A percentile compares a stretch with the other conserved stretches of the same genome.
phyloP scores from a whole-genome alignment of 1,140 invertebrate species.

The Leguminivora glycinivorella region DNA sequence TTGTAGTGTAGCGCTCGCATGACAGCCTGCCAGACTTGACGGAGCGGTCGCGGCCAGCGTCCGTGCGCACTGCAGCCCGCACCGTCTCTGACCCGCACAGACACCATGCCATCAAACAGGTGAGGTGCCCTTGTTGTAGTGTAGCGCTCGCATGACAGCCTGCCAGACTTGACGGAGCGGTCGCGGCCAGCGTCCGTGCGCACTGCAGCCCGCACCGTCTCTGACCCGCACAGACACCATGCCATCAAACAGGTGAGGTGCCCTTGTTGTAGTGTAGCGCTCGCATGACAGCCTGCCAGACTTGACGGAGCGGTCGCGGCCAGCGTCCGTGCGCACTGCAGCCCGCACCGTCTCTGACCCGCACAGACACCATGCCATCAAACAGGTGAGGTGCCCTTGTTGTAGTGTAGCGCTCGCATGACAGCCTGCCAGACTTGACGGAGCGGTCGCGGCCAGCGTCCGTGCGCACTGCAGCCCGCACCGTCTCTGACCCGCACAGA shows the following conservation, averaged over 20 bases:
- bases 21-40: constrained; percentile 73
- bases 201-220: constrained; percentile 57
- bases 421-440: constrained; percentile 72
- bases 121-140: constrained; percentile 35
- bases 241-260: constrained; percentile 55
- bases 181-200: constrained; percentile 54
- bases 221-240: constrained; percentile 62
- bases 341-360: constrained; percentile 64
- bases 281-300: constrained; percentile 72
- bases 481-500: constrained; percentile 63
- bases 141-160: constrained; percentile 63
- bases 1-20: constrained; percentile 46
- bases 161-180: constrained; percentile 71
- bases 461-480: constrained; percentile 53
- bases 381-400: constrained; percentile 55
- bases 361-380: constrained; percentile 54
- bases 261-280: constrained; percentile 34
- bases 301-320: constrained; percentile 67
- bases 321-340: constrained; percentile 49
- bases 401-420: constrained; percentile 51
- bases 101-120: constrained; percentile 56
- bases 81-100: constrained; percentile 66
- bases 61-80: constrained; percentile 50
- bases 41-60: constrained; percentile 61
- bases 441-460: constrained; percentile 60